A percentile compares a stretch with the other conserved stretches of the same genome.
Conservation (phyloP, 2,797 vertebrate genomes). For the Leuciscus waleckii region DNA sequence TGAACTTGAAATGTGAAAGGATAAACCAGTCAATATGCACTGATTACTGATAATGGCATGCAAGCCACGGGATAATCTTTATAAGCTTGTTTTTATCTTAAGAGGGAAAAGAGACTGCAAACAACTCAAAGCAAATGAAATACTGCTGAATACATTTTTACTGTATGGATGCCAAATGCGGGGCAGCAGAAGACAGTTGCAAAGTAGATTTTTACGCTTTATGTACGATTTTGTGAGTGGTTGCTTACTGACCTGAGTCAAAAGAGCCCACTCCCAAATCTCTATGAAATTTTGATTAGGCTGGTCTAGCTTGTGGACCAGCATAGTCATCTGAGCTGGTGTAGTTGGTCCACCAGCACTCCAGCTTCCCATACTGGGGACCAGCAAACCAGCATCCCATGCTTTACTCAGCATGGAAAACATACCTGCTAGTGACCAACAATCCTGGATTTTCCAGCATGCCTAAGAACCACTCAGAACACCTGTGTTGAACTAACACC, state of each 20-base stretch:
- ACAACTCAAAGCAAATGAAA: slow-evolving; percentile 70
- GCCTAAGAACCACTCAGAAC: neutral
- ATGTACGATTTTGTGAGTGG: neutral
- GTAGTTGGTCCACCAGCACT: neutral
- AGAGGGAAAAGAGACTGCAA: slow-evolving; percentile 71
- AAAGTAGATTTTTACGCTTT: neutral
- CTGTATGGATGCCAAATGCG: neutral
- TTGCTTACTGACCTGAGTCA: neutral
- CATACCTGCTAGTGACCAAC: neutral
- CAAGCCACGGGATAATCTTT: slow-evolving; percentile 86
- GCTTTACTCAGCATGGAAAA: neutral
- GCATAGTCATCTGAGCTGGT: neutral
- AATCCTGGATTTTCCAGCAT: neutral
- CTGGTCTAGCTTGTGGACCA: neutral
- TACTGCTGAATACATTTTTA: slow-evolving; percentile 67
- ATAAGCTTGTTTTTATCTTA: slow-evolving; percentile 86
- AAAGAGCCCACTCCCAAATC: neutral
- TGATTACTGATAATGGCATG: slow-evolving; percentile 89
- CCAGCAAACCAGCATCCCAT: neutral
- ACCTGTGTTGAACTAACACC: neutral
- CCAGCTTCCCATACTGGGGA: neutral
- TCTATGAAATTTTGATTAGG: neutral
- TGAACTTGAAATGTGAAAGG: slow-evolving; percentile 86
- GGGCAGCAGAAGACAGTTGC: neutral
- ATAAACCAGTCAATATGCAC: slow-evolving; percentile 86